phyloP scores from a whole-genome alignment of 2,888 invertebrate species.

The Melanchra persicariae region DNA sequence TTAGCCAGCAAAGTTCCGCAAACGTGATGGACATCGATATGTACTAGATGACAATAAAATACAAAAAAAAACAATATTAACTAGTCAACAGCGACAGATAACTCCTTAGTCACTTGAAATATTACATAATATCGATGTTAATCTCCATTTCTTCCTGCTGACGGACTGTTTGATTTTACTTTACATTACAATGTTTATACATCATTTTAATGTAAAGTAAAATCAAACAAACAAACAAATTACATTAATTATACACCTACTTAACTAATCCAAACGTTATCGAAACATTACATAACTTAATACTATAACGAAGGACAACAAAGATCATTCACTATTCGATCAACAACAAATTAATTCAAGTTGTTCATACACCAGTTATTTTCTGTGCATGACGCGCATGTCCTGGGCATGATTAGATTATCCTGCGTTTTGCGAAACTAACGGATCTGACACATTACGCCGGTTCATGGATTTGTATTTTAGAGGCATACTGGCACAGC shows the following conservation, averaged over 20 bases:
- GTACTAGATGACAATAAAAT: no score
- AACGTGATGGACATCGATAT: no score
- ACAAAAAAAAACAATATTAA: no score
- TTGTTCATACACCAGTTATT: conserved; percentile 59
- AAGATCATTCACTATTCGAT: conserved; percentile 29
- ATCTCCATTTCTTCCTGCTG: no score
- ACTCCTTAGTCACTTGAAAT: no score
- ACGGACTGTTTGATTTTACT: no score
- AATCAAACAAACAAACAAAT: background rate
- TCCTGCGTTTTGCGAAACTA: conserved; percentile 69
- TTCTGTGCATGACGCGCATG: conserved; percentile 68
- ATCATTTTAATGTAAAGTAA: no score
- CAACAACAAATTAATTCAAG: conserved; percentile 36
- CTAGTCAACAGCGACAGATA: no score
- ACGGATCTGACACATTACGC: conserved; percentile 56
- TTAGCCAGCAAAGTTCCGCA: no score
- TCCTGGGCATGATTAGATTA: conserved; percentile 79
- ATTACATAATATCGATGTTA: no score
- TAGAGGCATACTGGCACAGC: conserved; percentile 27
- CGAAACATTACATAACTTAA: conserved; percentile 17
- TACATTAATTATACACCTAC: background rate
- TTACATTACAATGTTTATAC: no score
- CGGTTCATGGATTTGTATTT: conserved; percentile 44
- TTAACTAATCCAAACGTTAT: conserved; percentile 15
- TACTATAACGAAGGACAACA: conserved; percentile 6